Evolutionary conservation across 2,113 vertebrate species (phyloP), one percentile per base, ranked within the genome.

Genomic region (Pimephales promelas): DNA sequence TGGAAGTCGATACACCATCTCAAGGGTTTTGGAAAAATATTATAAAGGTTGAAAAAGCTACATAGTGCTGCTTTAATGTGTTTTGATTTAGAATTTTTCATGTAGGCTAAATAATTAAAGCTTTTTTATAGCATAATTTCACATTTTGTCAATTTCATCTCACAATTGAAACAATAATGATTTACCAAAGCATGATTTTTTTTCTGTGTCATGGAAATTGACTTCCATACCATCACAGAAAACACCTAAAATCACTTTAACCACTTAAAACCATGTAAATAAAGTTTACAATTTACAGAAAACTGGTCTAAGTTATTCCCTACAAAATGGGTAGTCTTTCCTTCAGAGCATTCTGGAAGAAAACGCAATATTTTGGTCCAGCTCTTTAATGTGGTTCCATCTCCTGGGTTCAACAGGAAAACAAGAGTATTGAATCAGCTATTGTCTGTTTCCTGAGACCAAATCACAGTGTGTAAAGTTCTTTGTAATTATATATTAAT

Each of bases 401-500:
- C 24, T 47, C 72, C 24, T 22, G 47, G 20, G 16, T 31, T 49
- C 45, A 74, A 28, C 72, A 74, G 45, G 72, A 74, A 74, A 74
- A 74, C 45, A 49, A 74, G 72, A 74, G 16, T 47, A 10, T 45
- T 52, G 45, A 68, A 34, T 80, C 61, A 66, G 24, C 61, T 34
- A 16, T 52, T 66, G 43, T n/a, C 20, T 8, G 24, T 62, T 52
- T 80, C 43, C 45, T 80, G 61, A 80, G 43, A 66, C 20, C 13
- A 81, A 81, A 70, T 56, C 31, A 40, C 18, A 70, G 47, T 18
- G 26, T 40, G 62, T 34, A 22, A 47, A 70, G 43, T 56, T 81
- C 22, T 56, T 18, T 68, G 64, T 56, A 70, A 56, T 40, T 71
- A 81, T 26, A 71, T 54, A 81, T 40, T 40, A 54, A 81, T 71